Percentiles rank a stretch among this genome's conserved stretches.
phyloP scores from a whole-genome alignment of 2,888 invertebrate genomes.

The Tenthredo livida region DNA sequence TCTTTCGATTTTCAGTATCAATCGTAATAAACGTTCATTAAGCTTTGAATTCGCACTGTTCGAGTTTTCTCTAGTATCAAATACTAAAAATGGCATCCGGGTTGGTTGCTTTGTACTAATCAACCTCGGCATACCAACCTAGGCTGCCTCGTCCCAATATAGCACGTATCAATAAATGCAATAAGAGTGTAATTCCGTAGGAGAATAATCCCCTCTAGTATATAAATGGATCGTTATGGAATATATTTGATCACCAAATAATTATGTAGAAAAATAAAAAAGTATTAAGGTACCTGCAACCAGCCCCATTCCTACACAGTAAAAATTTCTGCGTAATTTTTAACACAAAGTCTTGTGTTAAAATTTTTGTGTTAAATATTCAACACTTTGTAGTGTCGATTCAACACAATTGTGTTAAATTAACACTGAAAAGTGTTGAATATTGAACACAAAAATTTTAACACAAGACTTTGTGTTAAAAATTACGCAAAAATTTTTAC shows the following conservation, averaged over 20 bases:
- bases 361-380: no score
- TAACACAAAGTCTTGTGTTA: no score
- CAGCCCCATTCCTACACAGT: background rate
- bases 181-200: background rate
- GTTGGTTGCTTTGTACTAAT: background rate
- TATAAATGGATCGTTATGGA: background rate
- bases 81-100: background rate
- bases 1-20: background rate
- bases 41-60: background rate
- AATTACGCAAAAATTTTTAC: no score
- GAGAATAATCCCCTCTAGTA: background rate
- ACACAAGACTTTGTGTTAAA: no score
- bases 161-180: background rate
- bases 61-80: background rate
- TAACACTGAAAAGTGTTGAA: no score
- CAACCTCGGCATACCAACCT: background rate
- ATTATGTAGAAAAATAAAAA: background rate
- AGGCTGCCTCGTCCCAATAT: background rate
- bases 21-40: background rate
- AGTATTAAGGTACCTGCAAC: background rate
- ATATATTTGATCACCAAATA: background rate
- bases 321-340: no score
- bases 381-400: no score
- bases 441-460: no score
- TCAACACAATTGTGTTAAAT: no score